Evolutionary conservation across 2,797 vertebrate species (phyloP).

Genomic region (Poeciliopsis presidionis): DNA sequence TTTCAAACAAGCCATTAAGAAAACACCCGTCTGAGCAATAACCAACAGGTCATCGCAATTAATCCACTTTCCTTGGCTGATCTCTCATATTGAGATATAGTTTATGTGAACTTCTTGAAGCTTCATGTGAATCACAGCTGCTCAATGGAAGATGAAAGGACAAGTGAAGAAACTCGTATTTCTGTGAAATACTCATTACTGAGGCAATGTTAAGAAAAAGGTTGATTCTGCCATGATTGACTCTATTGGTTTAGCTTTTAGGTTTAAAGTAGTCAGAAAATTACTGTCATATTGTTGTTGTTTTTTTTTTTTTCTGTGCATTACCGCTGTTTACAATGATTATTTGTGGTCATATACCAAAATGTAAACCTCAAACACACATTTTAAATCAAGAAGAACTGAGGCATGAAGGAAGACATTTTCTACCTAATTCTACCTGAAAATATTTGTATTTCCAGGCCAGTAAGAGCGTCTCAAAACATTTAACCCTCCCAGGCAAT

Average conservation of each 20-base stretch:
- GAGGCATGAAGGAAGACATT: background rate
- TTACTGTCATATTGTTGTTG: background rate
- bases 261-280: background rate
- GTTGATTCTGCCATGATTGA: background rate
- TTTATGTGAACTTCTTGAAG: slow-evolving; percentile 4
- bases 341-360: background rate
- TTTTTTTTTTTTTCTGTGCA: background rate
- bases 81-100: slow-evolving; percentile 62
- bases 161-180: slow-evolving; percentile 11
- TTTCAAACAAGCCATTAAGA: slow-evolving; percentile 33
- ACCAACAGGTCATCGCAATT: slow-evolving; percentile 13
- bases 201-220: background rate
- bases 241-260: background rate
- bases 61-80: slow-evolving; percentile 15
- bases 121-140: slow-evolving; percentile 28
- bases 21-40: slow-evolving; percentile 23
- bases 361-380: background rate
- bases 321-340: background rate
- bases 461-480: background rate
- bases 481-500: background rate
- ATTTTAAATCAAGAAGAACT: background rate
- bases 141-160: background rate
- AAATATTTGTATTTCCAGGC: background rate
- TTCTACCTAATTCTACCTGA: background rate
- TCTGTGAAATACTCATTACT: slow-evolving; percentile 23